Conservation (phyloP, 1,140 invertebrate genomes). For the Zaprionus tsacasi region DNA sequence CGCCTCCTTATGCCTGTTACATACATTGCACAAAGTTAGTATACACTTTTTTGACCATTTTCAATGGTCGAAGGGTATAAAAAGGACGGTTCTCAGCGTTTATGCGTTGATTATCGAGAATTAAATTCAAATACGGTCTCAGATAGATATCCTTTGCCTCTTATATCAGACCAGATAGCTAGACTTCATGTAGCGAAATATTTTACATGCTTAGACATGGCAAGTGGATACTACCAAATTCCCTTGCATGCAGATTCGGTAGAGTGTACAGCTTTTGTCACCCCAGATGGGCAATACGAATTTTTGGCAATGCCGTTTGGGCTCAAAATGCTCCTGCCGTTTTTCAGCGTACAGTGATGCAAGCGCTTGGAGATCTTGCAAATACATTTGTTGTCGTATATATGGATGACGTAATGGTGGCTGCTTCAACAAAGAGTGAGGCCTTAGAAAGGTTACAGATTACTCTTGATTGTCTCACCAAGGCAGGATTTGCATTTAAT, state of each 20-base stretch:
- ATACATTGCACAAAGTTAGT: no score
- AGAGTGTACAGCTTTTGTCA: constrained; percentile 12
- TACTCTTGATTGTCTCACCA: constrained; percentile 15
- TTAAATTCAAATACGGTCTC: constrained; percentile 21
- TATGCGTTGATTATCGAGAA: constrained; percentile 21
- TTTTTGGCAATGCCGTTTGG: constrained; percentile 28
- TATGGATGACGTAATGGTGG: constrained; percentile 24
- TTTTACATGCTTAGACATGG: constrained; percentile 24
- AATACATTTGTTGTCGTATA: constrained; percentile 24
- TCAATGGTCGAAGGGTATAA: no score
- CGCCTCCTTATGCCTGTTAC: no score
- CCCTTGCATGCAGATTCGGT: constrained; percentile 18
- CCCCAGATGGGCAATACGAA: constrained; percentile 18
- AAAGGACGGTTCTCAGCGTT: constrained; percentile 1
- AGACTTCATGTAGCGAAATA: constrained; percentile 29
- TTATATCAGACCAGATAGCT: neutral
- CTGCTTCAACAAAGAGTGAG: constrained; percentile 17
- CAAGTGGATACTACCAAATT: constrained; percentile 16
- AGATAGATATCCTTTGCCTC: constrained; percentile 2
- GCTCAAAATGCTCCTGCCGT: constrained; percentile 13
- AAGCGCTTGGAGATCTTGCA: constrained; percentile 21
- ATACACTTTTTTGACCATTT: no score
- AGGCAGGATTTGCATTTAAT: constrained; percentile 13
- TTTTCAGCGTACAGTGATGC: constrained; percentile 20
- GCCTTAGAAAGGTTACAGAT: constrained; percentile 20